phyloP scores from a whole-genome alignment of 2,797 vertebrate genomes.

The Poeciliopsis turneri region DNA sequence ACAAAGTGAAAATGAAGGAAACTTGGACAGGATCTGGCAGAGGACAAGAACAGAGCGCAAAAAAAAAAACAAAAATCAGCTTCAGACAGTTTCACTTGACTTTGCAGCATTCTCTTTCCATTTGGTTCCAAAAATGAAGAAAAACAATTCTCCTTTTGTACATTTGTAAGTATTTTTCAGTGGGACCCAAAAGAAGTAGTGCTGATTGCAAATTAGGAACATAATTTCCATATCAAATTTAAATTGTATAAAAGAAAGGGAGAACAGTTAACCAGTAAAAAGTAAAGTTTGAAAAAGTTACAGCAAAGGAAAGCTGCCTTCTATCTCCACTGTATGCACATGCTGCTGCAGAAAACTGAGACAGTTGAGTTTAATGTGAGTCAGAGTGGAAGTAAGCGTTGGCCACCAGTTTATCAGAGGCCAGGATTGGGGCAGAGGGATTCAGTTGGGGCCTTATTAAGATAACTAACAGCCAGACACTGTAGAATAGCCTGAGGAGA shows the following conservation, averaged over 20 bases:
- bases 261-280: conserved; percentile 18
- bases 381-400: conserved; percentile 41
- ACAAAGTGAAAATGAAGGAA: conserved; percentile 65
- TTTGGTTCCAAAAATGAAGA: conserved; percentile 22
- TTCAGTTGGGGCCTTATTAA: conserved; percentile 57
- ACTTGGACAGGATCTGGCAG: conserved; percentile 58
- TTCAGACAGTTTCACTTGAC: conserved; percentile 32
- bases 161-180: neutral
- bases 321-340: conserved; percentile 16
- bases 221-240: conserved; percentile 21
- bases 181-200: conserved; percentile 8
- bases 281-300: neutral
- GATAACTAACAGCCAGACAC: conserved; percentile 53
- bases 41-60: conserved; percentile 48
- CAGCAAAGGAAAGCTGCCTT: conserved; percentile 4
- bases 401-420: conserved; percentile 58
- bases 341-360: conserved; percentile 34
- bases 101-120: conserved; percentile 16
- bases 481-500: conserved; percentile 30
- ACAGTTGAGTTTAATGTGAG: conserved; percentile 52
- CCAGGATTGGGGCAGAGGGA: conserved; percentile 45
- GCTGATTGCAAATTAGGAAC: conserved; percentile 6
- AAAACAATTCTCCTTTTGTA: conserved; percentile 21
- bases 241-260: conserved; percentile 8
- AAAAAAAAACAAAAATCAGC: conserved; percentile 11